Evolutionary conservation across 2,888 invertebrate species (phyloP).

Genomic region (Cosmia trapezina): DNA sequence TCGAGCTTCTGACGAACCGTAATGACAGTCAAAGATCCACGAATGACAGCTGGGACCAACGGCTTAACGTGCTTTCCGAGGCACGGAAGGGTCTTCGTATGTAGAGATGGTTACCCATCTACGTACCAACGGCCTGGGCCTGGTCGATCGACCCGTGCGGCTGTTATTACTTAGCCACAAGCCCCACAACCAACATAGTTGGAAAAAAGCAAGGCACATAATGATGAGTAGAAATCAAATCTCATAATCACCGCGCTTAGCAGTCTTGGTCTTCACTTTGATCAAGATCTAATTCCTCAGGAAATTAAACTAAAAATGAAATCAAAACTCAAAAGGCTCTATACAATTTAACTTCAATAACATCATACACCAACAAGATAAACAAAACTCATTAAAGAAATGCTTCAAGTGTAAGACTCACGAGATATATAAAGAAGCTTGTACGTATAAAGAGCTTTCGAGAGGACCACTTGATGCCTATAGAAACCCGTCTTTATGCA

Average conservation of each 20-base stretch:
- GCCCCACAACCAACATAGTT: too few relatives aligned
- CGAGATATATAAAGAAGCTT: slow-evolving; percentile 43
- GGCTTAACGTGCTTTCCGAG: too few relatives aligned
- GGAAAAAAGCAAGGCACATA: background rate
- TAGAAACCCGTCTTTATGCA: slow-evolving; percentile 62
- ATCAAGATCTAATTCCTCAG: background rate
- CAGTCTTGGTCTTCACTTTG: background rate
- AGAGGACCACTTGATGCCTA: slow-evolving; percentile 56
- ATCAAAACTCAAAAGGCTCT: too few relatives aligned
- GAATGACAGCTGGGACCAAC: too few relatives aligned
- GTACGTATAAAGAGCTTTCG: slow-evolving; percentile 52
- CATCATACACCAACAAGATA: slow-evolving; percentile 20
- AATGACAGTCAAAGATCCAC: too few relatives aligned
- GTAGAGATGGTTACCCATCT: too few relatives aligned
- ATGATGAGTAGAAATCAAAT: background rate
- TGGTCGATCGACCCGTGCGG: too few relatives aligned
- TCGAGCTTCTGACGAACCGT: too few relatives aligned
- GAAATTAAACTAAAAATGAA: background rate
- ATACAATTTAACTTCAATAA: slow-evolving; percentile 4
- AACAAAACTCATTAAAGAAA: slow-evolving; percentile 33
- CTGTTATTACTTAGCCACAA: too few relatives aligned
- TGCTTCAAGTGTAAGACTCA: slow-evolving; percentile 42
- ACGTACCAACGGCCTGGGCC: too few relatives aligned
- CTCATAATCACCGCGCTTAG: background rate
- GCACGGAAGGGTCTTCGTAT: too few relatives aligned